Evolutionary conservation across 2,888 invertebrate species (phyloP), one percentile per base, ranked within the genome.

Genomic region (Lepidochitona cinerea): DNA sequence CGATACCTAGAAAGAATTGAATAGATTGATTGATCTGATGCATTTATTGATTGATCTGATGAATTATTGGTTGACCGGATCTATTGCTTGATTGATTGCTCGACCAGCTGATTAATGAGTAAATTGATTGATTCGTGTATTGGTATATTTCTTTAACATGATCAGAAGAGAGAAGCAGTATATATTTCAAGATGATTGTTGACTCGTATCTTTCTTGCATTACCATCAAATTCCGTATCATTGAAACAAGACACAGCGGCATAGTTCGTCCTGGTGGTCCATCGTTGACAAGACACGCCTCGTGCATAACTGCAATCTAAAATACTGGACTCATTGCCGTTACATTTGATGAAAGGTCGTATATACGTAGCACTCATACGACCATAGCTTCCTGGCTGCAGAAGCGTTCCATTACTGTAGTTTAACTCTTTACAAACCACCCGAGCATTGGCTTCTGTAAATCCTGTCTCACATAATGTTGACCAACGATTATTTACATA

Each of bases 381-480:
- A 2, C 84, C 83, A 72, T 81, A 85, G 1, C 83, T 81, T 14
- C 85, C 85, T 71, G 77, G 77, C 12, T 83, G 80, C 14, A 85
- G 79, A 0, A 78, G 79, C 69, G 77, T 79, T 0, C 83, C 84
- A 70, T 81, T 78, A 23, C 77, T 69, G 70, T 78, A 82, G 41
- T 79, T 78, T 12, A 84, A 75, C 36, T 85, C 80, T 18, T 66
- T 70, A 71, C 87, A 87, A 12, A 83, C 83, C 14, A 85, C 83
- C 49, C 67, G 73, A 6, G 86, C 86, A 67, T 84, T 84, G 6
- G 68, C 77, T 64, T 84, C 78, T 32, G 79, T 75, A 68, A 86
- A 84, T 5, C 84, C 84, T 59, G 83, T 83, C 0, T 83, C 84
- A 80, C 87, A 87, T 0, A 86, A 68, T 0, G 83, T 79, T 1